Conservation (phyloP, 2,888 invertebrate species). For the Sinodicranocentrus sp. region DNA sequence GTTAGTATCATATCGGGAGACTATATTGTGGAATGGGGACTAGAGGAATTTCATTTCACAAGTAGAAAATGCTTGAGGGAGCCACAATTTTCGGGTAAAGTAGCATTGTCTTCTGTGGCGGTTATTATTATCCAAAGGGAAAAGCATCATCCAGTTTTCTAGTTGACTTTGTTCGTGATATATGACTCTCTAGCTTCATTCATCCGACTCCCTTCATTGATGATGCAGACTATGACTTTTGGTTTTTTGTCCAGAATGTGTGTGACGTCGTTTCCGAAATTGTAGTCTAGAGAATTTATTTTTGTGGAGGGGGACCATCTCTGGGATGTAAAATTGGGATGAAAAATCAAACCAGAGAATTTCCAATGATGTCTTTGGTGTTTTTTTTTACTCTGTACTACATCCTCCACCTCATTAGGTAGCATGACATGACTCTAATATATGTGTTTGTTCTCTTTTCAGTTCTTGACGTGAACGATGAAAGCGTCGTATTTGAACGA, state of each 20-base stretch:
- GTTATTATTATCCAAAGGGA: not conserved
- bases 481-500: constrained; percentile 91
- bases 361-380: too few relatives aligned
- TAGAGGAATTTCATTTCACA: not conserved
- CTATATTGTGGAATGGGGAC: not conserved
- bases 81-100: not conserved
- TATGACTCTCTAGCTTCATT: constrained; percentile 6
- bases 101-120: not conserved
- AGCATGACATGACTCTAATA: not conserved
- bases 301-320: too few relatives aligned
- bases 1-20: not conserved
- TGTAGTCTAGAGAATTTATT: too few relatives aligned
- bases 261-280: not conserved
- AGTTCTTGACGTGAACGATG: constrained; percentile 95
- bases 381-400: too few relatives aligned
- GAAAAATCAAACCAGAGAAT: too few relatives aligned
- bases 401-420: too few relatives aligned
- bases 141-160: constrained; percentile 19
- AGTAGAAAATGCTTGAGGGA: not conserved
- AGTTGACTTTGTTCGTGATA: constrained; percentile 25
- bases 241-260: not conserved
- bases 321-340: too few relatives aligned
- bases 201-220: constrained; percentile 6
- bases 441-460: too few relatives aligned
- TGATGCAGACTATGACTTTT: not conserved